Evolutionary conservation across 2,113 vertebrate species (phyloP), one percentile per base, ranked within the genome.

Genomic region (Myanophis thanlyinensis): DNA sequence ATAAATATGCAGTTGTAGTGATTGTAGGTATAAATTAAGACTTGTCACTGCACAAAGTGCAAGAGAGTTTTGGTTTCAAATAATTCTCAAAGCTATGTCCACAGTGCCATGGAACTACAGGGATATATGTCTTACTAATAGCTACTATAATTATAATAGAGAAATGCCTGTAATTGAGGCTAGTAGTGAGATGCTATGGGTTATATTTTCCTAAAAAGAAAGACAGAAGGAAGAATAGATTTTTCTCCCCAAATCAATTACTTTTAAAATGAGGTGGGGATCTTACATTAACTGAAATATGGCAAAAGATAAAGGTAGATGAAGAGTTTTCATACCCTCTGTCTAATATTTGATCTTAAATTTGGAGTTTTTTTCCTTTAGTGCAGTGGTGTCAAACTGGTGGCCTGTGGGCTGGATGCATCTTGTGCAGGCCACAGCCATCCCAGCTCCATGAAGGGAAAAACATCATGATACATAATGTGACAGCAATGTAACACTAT

Each of bases 1-100:
- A 93, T 90, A 87, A 93, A 93, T 87, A 93, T 52, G 56, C 20
- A 4, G 46, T 94, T 93, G 92, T 91, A 95, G 95, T 95, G 93
- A 94, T 54, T 51, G 52, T 93, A 91, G 53, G 89, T 89, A 67
- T 91, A 91, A 89, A 18, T 92, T 85, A 93, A 88, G 95, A 95
- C 90, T 94, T 88, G 92, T 40, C 84, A 62, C 10, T 93, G 30
- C 94, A 90, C 87, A 87, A 53, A 92, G 52, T 18, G 22, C 44
- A 92, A 49, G 0, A 22, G 47, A 52, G 84, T 84, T 92, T 35
- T 52, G 56, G 44, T 92, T 92, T 89, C 73, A 86, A 94, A 87
- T 93, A 44, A 91, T 88, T 46, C 25, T 94, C n/a, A 87, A 51
- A 89, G 52, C 87, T 92, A 35, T 35, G 13, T 44, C 54, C 0